Conservation (phyloP, 1,140 invertebrate species). For the Pogonus chalceus region DNA sequence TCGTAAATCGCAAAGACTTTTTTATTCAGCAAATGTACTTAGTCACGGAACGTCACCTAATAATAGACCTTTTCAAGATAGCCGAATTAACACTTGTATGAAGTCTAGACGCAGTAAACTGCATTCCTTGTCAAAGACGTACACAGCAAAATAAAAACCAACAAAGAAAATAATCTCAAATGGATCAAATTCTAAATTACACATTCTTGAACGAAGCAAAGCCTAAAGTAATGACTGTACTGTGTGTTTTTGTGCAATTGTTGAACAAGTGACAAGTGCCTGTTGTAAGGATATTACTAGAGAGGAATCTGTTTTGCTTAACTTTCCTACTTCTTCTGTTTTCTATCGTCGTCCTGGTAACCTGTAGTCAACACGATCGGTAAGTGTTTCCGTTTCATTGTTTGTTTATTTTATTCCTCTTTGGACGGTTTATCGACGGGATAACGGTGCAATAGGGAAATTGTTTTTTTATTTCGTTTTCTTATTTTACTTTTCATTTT, state of each 20-base stretch:
- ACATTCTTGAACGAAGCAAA: background rate
- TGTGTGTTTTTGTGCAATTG: background rate
- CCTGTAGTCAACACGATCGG: background rate
- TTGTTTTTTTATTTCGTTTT: too few relatives aligned
- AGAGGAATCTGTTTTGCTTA: background rate
- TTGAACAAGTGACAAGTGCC: background rate
- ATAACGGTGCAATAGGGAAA: too few relatives aligned
- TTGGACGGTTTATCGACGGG: too few relatives aligned
- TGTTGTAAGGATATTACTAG: background rate
- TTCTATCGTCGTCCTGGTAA: background rate
- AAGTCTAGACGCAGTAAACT: background rate
- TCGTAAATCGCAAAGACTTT: background rate
- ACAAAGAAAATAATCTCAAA: background rate
- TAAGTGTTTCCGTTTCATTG: background rate
- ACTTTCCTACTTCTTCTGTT: background rate
- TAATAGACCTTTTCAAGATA: background rate
- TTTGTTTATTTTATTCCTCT: background rate
- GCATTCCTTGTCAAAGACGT: background rate
- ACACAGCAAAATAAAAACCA: background rate
- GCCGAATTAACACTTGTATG: background rate
- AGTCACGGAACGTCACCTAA: background rate
- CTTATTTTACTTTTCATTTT: too few relatives aligned
- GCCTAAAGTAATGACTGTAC: background rate
- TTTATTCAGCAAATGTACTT: background rate
- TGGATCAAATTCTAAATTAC: background rate